Base-by-base conservation (phyloP, 2,888 invertebrate species). In the Priocnemis perturbator region DNA sequence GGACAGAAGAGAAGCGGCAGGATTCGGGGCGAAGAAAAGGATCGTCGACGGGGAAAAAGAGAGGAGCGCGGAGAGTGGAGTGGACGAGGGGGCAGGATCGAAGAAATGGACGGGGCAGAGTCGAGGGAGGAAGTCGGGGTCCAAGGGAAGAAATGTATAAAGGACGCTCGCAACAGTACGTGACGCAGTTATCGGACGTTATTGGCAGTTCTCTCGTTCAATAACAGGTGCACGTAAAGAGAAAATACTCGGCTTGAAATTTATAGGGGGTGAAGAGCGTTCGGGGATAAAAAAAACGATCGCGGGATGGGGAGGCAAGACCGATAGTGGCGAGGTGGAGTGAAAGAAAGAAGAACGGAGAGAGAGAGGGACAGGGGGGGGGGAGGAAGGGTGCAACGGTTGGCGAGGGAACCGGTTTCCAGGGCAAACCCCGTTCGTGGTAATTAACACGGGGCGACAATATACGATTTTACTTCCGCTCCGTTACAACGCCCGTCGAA, bases 131-230 rank as follows among this genome's bases (percentile, higher is more conserved):
- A 37, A 37, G 37, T 11, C 37, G 37, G 5, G 52, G 9, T 37
- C 19, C 19, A 59, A 50, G 21, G 47, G 56, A 59, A 21, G 55
- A 57, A 55, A 56, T 19, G 53, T 61, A 64, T 66, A 50, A 63
- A 64, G 66, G 64, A 57, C 64, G 67, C 66, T 78, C 72, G 77
- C 73, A 76, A 76, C 78, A 76, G 76, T 77, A 83, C 83, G 83
- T 83, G 86, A 83, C 73, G 82, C 83, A 82, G 85, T 86, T 86
- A 84, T 83, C 78, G 78, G 71, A 66, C 78, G 81, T 85, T 86
- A 86, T 86, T 86, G 86, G 83, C 85, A 86, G 81, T 85, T 84
- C 83, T 79, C 75, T 80, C 82, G 83, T 78, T 85, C 84, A 79
- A 86, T 85, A 85, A 83, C 84, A 85, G 85, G 80, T 82, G 83